A percentile compares a stretch with the other conserved stretches of the same genome.
These are phyloP conservation scores for Esox niger DNA, from an alignment of 2,113 vertebrate species.

Conservation along the genomic window DNA sequence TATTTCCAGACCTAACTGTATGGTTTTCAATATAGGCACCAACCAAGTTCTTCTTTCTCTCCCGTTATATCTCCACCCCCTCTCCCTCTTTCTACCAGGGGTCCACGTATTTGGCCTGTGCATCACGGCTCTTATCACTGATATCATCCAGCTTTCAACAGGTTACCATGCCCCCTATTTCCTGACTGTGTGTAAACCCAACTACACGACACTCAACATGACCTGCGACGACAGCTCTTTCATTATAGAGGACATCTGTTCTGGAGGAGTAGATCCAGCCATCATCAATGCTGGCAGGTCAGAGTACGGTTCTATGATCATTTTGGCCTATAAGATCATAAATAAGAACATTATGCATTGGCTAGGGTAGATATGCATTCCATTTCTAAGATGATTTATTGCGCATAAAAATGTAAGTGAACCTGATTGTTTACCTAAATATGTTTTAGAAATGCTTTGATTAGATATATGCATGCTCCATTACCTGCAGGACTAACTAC, in stretches of 20 bases:
- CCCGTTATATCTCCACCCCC: background rate
- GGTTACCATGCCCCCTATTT: slow-evolving; percentile 96
- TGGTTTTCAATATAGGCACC: no score
- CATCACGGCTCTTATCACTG: slow-evolving; percentile 94
- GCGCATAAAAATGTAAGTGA: no score
- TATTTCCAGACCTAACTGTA: no score
- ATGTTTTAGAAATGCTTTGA: no score
- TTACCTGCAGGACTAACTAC: no score
- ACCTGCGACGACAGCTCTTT: slow-evolving; percentile 92
- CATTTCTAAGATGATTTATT: no score
- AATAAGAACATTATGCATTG: slow-evolving; percentile 25
- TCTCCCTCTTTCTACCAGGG: slow-evolving; percentile 61
- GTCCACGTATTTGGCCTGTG: slow-evolving; percentile 96
- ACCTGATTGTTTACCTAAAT: no score
- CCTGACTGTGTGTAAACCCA: slow-evolving; percentile 96
- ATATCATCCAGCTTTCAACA: slow-evolving; percentile 94
- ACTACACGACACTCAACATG: slow-evolving; percentile 90
- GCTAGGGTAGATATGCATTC: no score
- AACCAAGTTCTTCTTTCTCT: no score
- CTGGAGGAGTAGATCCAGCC: slow-evolving; percentile 85
- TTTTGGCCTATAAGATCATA: no score
- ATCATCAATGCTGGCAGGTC: slow-evolving; percentile 93
- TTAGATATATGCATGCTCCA: no score
- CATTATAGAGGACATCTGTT: slow-evolving; percentile 95
- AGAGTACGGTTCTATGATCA: no score